phyloP scores from a whole-genome alignment of 2,797 vertebrate genomes.

The Garrulus glandarius region DNA sequence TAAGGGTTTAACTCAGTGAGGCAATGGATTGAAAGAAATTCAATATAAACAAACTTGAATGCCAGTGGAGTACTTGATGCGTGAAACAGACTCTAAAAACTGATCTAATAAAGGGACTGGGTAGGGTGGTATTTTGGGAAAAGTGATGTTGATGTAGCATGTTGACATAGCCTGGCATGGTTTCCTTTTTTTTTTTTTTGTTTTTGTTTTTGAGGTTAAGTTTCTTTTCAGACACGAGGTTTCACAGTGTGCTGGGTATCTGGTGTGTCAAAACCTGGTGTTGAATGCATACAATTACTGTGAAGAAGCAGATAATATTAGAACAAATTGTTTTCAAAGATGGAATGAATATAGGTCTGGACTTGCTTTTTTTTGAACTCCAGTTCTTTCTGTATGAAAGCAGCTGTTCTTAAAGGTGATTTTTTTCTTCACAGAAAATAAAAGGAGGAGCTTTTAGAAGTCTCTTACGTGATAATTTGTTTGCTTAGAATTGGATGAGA shows the following conservation, averaged over 20 bases:
- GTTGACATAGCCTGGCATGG: not conserved
- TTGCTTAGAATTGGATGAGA: not conserved
- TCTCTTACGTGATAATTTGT: not conserved
- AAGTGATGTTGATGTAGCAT: not conserved
- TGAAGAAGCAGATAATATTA: not conserved
- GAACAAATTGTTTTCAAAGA: not conserved
- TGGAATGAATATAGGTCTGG: not conserved
- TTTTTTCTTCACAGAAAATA: not conserved
- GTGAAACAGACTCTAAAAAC: not conserved
- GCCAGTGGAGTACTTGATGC: not conserved
- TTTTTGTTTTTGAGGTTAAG: no score
- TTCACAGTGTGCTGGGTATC: not conserved
- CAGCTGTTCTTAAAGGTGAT: not conserved
- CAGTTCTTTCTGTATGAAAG: not conserved
- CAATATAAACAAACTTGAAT: not conserved
- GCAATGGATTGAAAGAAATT: not conserved
- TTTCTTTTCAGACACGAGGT: not conserved
- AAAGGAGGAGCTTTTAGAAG: not conserved
- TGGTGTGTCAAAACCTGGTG: not conserved
- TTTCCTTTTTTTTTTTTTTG: not conserved
- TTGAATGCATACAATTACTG: not conserved
- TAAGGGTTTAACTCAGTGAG: not conserved
- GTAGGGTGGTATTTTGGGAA: not conserved
- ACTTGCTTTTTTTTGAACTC: not conserved
- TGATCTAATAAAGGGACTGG: not conserved